Conservation (phyloP, 1,140 invertebrate genomes). For the Uloborus diversus region DNA sequence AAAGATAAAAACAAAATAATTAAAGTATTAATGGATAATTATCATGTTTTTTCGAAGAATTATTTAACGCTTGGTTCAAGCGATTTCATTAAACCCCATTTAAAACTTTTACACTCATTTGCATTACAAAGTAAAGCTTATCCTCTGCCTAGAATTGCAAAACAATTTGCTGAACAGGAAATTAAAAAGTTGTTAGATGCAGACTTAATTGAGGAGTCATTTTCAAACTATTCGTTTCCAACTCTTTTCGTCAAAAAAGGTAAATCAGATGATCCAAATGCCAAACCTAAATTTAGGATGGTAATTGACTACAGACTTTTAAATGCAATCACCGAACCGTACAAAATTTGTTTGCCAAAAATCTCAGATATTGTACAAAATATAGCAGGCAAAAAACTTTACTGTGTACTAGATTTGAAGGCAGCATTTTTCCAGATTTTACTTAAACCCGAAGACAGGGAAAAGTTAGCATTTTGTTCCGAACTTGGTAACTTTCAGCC, state of each 20-base stretch:
- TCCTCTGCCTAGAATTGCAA: neutral
- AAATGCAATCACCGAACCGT: neutral
- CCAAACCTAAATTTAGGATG: neutral
- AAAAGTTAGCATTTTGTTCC: neutral
- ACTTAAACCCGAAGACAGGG: neutral
- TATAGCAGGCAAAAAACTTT: neutral
- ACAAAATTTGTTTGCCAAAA: neutral
- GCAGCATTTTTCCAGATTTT: neutral
- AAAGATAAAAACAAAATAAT: neutral
- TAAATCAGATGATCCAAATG: neutral
- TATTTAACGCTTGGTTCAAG: neutral
- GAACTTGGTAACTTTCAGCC: neutral
- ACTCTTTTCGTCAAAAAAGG: neutral
- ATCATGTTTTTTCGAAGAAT: neutral
- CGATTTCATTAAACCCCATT: neutral
- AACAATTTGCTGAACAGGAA: neutral
- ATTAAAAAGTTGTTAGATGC: neutral
- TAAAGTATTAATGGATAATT: neutral
- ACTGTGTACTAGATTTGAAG: neutral
- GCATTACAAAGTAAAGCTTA: neutral
- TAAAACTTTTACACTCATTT: neutral
- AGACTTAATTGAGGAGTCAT: neutral
- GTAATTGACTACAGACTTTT: neutral
- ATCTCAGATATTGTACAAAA: neutral
- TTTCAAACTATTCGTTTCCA: neutral